Base-by-base conservation (phyloP, 2,797 vertebrate species). In the Aselliscus stoliczkanus region DNA sequence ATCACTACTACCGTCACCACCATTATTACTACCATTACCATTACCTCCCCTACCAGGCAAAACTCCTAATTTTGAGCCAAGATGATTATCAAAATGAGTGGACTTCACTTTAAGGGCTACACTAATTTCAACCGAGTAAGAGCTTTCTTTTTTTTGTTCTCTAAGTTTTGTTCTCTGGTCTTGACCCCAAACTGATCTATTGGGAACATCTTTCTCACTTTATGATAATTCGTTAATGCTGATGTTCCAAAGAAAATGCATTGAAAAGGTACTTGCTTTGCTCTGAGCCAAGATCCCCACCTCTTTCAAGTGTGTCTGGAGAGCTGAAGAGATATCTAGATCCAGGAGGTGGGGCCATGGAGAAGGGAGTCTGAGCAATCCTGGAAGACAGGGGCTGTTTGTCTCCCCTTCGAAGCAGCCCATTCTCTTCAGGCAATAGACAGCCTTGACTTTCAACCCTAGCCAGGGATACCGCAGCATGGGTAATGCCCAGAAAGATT, bases 401-500 rank as follows among this genome's bases (percentile, higher is more conserved):
- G 54, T 88, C 47, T 76, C 69, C 54, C 62, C 34, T 72, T 37
- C 4, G 1, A 21, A 77, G 60, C 76, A 84, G 90, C 88, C 69
- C 84, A 42, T 44, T 77, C 58, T 37, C 73, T 90, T 89, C 81
- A 94, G 96, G 86, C 81, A 85, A 67, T 18, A 95, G 73, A 65
- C 81, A 86, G 80, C 76, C 88, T 81, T 39, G 83, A 76, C 94
- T 94, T 96, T 82, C 83, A 72, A 86, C 79, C 84, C 58, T 27
- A 65, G 60, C 86, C 39, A 54, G 85, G 92, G 72, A 92, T 70
- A 39, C 72, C 84, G 87, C 62, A 37, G 80, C 90, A 91, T 83
- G 94, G 95, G 75, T 47, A 50, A 94, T 34, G 75, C 90, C 94
- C 14, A 31, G 90, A 83, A 95, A 94, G 67, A 97, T 27, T 89